Base-by-base conservation (phyloP, 2,888 invertebrate genomes). In the Lasioglossum calceatum region DNA sequence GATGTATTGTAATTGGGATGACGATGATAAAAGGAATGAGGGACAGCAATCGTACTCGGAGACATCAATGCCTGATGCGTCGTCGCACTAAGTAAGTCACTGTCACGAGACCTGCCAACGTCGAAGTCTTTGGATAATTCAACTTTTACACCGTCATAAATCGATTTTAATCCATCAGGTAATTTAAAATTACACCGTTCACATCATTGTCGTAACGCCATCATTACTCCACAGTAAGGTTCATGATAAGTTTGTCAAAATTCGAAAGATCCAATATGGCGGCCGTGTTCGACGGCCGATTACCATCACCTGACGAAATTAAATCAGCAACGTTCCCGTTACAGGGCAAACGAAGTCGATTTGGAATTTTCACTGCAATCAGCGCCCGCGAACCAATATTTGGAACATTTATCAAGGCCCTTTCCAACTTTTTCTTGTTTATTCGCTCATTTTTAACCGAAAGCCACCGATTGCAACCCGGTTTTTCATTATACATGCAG, bases 21-120 rank as follows among this genome's bases (percentile, higher is more conserved):
- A 7, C 64, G 32, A 1, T 19, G 42, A 1, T n/a, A 23, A 44
- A 36, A 27, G 19, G 23, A 58, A 27, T 61, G 67, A 42, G 14
- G 70, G 39, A 23, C 8, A 36, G 27, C 61, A 50, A 84, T 81
- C 67, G 67, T 64, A 72, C 32, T 47, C 61, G 88, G 93, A 90
- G 92, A 93, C 90, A 91, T 93, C 92, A 79, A 93, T 81, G 93
- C 93, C 79, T 70, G 92, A 80, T 58, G 23, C 42, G 50, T 76
- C 86, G 64, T 75, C 64, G 82, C 78, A 67, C 74, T 75, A 73
- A 76, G 70, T 75, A 73, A 76, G 70, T 79, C 78, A 78, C 77
- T 61, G 78, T 71, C 27, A 44, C 50, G 23, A 39, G 42, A n/a
- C 12, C 12, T 1, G 4, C 23, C 19, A 67, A 67, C 67, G 23